A percentile compares a stretch with the other conserved stretches of the same genome.
These are phyloP conservation scores for Diarsia rubi DNA, from an alignment of 2,888 invertebrate species.

Conservation along the genomic window DNA sequence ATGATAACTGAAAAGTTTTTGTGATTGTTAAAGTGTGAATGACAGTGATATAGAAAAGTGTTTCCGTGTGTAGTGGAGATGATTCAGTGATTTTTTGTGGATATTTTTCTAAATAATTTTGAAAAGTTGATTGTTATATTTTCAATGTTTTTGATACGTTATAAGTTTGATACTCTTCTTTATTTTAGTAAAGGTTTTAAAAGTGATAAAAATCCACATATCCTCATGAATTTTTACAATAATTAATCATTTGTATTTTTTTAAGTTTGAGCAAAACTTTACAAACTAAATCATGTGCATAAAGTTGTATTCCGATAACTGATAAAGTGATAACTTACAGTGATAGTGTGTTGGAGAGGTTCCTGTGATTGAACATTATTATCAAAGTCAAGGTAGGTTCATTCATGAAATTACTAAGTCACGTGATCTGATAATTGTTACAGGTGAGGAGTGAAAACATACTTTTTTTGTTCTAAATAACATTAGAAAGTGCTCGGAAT, in stretches of 20 bases:
- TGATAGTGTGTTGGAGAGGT: not conserved
- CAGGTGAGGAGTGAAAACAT: not conserved
- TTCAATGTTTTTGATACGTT: not conserved
- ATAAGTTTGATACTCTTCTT: not conserved
- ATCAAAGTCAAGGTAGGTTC: slow-evolving; percentile 24
- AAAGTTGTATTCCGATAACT: not conserved
- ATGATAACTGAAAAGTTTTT: slow-evolving; percentile 27
- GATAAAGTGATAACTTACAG: not conserved
- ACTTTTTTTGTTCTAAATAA: not conserved
- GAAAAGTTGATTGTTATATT: not conserved
- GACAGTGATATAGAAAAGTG: not conserved
- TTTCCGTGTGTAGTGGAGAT: not conserved
- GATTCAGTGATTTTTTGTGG: not conserved
- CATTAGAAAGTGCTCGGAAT: not conserved
- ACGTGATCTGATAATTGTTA: not conserved
- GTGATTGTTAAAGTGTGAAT: not conserved
- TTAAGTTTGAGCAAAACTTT: not conserved
- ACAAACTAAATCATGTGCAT: not conserved
- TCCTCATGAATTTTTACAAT: not conserved
- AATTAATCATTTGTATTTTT: not conserved
- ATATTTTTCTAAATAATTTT: not conserved
- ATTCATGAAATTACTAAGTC: not conserved
- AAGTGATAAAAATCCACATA: slow-evolving; percentile 13
- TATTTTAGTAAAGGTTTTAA: not conserved
- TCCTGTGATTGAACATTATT: not conserved